These are phyloP conservation scores for Drosophila limbata DNA, from an alignment of 2,888 invertebrate genomes.

Conservation along the genomic window DNA sequence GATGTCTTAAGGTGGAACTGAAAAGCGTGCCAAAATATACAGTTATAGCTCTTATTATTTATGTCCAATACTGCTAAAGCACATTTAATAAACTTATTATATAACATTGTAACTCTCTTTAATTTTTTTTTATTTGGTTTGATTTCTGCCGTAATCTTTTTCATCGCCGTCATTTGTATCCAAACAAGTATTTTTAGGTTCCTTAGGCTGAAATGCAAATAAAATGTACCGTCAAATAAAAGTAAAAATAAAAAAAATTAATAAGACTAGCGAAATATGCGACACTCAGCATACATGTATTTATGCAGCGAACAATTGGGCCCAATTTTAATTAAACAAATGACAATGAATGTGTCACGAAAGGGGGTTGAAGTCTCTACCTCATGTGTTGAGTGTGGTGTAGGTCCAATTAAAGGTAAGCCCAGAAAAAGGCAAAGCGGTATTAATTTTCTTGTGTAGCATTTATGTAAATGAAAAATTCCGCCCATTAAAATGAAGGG, in stretches of 20 bases:
- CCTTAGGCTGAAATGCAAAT: no score
- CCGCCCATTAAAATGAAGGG: slow-evolving; percentile 43
- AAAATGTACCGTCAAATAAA: no score
- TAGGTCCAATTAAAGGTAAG: slow-evolving; percentile 54
- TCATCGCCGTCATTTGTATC: no score
- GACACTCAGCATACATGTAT: slow-evolving; percentile 19
- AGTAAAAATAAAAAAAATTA: no score
- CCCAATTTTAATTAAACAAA: slow-evolving; percentile 61
- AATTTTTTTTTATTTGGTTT: no score
- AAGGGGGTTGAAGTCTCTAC: neutral
- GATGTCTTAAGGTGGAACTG: slow-evolving; percentile 18
- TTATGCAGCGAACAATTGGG: slow-evolving; percentile 22
- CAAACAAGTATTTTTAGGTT: no score
- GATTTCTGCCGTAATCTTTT: no score
- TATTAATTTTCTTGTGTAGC: slow-evolving; percentile 72
- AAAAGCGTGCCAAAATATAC: slow-evolving; percentile 74
- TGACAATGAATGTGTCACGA: slow-evolving; percentile 41
- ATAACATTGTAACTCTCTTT: neutral
- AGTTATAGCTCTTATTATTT: slow-evolving; percentile 68
- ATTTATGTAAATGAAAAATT: slow-evolving; percentile 76
- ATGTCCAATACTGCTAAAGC: slow-evolving; percentile 57
- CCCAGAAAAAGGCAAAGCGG: slow-evolving; percentile 38
- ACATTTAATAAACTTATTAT: slow-evolving; percentile 61
- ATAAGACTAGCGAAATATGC: slow-evolving; percentile 12
- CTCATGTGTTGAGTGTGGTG: slow-evolving; percentile 36